Base-by-base conservation (phyloP, 2,888 invertebrate genomes). In the Sarcophaga variegata region DNA sequence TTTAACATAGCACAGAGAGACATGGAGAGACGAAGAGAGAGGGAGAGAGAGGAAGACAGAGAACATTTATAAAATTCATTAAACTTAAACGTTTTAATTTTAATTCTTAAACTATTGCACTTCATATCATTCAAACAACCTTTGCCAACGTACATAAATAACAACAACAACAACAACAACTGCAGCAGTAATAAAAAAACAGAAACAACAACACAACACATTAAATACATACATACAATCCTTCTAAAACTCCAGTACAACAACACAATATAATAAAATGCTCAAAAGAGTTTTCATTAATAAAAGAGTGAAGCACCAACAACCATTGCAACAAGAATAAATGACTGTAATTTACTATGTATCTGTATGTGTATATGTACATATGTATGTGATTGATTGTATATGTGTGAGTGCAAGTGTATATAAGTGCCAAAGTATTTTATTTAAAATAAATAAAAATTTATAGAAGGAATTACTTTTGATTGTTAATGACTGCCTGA, bases 31-130 rank as follows among this genome's bases (percentile, higher is more conserved):
- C 6, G 8, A 2, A 8, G 37, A 10, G 37, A 37, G 10, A 37
- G 37, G 10, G 10, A 10, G 10, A 37, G 37, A 37, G 10, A 37
- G 37, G 8, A 1, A 37, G 8, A 2, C 6, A 83, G 54, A 12
- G 11, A 79, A 63, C 69, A 84, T 80, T 80, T 70, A 75, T 66
- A 62, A 71, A 80, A 71, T 80, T 75, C 75, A 84, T 84, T 84
- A 80, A 79, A 79, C 27, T 64, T 64, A 70, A 84, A 84, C 80
- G 60, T 76, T 84, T 79, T 62, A 75, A 75, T 75, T 70, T 64
- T 70, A 63, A 64, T 75, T 37, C 74, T 83, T 83, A 75, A 79
- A 70, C 69, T 64, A 59, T 75, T 69, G 49, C 63, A 67, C 54
- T 81, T 74, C 27, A 80, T 10, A 80, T 5, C 11, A 49, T 54